These are phyloP conservation scores for Shargacucullia verbasci DNA, from an alignment of 2,888 invertebrate species.

Conservation along the genomic window DNA sequence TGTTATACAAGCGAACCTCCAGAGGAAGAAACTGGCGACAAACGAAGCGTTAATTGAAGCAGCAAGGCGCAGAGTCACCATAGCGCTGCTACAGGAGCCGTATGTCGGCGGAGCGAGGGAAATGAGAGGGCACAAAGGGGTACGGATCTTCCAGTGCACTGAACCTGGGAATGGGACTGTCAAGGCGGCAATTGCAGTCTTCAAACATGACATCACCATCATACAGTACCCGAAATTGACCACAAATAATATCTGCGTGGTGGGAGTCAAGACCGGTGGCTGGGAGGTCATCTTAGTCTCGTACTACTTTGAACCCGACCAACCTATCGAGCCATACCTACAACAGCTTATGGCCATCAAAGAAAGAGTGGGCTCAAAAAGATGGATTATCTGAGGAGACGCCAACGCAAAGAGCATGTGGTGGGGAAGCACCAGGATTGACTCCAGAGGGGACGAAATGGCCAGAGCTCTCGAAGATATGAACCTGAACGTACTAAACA, in stretches of 20 bases:
- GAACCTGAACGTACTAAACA: background rate
- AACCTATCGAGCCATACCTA: background rate
- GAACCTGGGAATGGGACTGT: background rate
- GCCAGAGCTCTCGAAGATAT: background rate
- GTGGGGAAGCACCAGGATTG: slow-evolving; percentile 5
- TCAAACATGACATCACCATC: slow-evolving; percentile 5
- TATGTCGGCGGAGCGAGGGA: background rate
- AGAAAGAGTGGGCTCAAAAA: background rate
- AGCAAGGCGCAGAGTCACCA: background rate
- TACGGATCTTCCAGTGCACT: background rate
- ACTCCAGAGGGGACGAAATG: background rate
- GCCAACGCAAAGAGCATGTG: background rate
- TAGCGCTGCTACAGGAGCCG: background rate
- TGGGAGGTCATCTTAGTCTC: background rate
- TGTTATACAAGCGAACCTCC: background rate
- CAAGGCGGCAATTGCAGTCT: background rate
- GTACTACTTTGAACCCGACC: too few species aligned
- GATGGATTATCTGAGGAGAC: background rate
- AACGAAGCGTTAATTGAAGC: background rate
- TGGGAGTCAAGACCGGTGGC: slow-evolving; percentile 1
- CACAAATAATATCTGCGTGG: slow-evolving; percentile 28
- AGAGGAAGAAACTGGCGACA: background rate
- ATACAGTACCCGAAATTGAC: slow-evolving; percentile 22
- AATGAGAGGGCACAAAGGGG: background rate
- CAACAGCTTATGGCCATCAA: background rate